A percentile compares a stretch with the other conserved stretches of the same genome.
Conservation (phyloP, 2,797 vertebrate species). For the Sandelia bainsii region DNA sequence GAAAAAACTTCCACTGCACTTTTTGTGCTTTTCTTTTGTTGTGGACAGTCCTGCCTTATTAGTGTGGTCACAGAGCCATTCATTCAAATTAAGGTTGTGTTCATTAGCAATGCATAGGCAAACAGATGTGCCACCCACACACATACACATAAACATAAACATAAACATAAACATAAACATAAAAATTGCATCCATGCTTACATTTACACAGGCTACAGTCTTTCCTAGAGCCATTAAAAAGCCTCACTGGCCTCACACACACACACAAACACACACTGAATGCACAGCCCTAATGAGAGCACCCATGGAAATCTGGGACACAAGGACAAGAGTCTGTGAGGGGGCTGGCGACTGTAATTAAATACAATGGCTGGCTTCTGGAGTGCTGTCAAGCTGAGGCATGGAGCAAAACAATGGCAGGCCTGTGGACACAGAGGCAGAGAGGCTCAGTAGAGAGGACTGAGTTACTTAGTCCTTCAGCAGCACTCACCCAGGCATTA, state of each 20-base stretch:
- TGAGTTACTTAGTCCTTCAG: constrained; percentile 71
- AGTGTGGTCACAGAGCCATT: constrained; percentile 53
- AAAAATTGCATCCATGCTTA: constrained; percentile 37
- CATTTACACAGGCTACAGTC: constrained; percentile 36
- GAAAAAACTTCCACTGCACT: constrained; percentile 46
- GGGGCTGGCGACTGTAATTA: constrained; percentile 84
- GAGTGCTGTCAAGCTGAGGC: constrained; percentile 74
- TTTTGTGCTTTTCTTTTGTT: constrained; percentile 49
- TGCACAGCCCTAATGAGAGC: constrained; percentile 78
- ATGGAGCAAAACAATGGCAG: constrained; percentile 78
- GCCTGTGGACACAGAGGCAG: constrained; percentile 74
- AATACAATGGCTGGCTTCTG: constrained; percentile 84
- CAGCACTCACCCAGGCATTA: constrained; percentile 65
- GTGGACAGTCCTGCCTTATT: constrained; percentile 57
- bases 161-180: not conserved
- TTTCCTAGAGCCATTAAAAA: constrained; percentile 55
- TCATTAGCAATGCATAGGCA: constrained; percentile 54
- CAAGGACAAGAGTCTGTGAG: constrained; percentile 78
- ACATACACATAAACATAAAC: not conserved
- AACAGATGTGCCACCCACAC: constrained; percentile 52
- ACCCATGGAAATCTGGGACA: constrained; percentile 83
- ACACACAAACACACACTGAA: constrained; percentile 50
- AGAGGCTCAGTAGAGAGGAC: constrained; percentile 56
- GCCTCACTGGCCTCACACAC: constrained; percentile 12
- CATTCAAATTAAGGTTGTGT: constrained; percentile 62